Evolutionary conservation across 2,113 vertebrate genomes (phyloP).

Genomic region (Cynoglossus semilaevis): DNA sequence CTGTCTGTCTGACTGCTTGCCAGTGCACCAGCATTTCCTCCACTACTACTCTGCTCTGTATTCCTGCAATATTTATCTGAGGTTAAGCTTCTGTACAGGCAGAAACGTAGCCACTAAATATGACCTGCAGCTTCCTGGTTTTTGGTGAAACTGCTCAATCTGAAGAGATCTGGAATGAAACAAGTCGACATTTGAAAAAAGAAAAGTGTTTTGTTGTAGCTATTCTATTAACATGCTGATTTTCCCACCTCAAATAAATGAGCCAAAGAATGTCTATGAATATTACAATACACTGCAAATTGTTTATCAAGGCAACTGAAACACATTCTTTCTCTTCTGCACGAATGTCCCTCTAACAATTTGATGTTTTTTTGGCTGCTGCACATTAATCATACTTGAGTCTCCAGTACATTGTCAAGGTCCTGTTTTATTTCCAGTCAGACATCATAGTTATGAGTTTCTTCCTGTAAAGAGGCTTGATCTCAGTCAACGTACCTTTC

Average conservation of each 20-base stretch:
- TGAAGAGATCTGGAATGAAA: background rate
- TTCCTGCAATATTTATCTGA: slow-evolving; percentile 8
- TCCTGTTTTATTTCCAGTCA: too few relatives aligned
- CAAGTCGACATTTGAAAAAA: background rate
- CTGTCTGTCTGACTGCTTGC: slow-evolving; percentile 35
- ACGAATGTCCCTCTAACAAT: too few relatives aligned
- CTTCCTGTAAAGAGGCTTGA: slow-evolving; percentile 17
- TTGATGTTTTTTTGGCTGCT: too few relatives aligned
- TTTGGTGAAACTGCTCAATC: background rate
- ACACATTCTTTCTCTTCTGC: too few relatives aligned
- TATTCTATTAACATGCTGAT: background rate
- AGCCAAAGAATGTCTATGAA: too few relatives aligned
- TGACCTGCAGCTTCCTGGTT: background rate
- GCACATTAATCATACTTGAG: too few relatives aligned
- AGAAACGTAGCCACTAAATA: background rate
- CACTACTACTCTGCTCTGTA: slow-evolving; percentile 29
- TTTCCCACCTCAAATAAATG: background rate
- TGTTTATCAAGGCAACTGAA: too few relatives aligned
- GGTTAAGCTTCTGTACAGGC: slow-evolving; percentile 30
- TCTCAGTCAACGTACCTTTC: slow-evolving; percentile 13
- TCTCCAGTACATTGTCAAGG: too few relatives aligned
- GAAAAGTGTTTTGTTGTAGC: background rate
- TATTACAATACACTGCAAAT: too few relatives aligned
- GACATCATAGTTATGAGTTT: background rate
- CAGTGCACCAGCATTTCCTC: slow-evolving; percentile 30